These are phyloP conservation scores for Gonocerus acuteangulatus DNA, from an alignment of 2,888 invertebrate genomes.

Conservation along the genomic window DNA sequence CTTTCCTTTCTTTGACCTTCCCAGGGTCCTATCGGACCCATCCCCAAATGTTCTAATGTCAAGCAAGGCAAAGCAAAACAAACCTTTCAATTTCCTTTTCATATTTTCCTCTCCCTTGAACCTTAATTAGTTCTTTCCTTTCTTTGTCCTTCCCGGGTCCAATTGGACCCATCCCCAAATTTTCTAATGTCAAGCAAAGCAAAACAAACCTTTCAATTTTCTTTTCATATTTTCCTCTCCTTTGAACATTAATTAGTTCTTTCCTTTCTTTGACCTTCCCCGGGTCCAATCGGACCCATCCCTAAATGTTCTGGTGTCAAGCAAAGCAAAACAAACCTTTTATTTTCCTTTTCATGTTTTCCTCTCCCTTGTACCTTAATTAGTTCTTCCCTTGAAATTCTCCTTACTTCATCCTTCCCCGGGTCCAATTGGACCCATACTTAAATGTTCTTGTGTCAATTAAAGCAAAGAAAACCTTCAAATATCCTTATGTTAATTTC, in stretches of 20 bases:
- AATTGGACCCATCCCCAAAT: neutral
- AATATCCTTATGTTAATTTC: too few relatives aligned
- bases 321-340: neutral
- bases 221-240: neutral
- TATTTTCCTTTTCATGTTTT: neutral
- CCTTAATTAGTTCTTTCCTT: neutral
- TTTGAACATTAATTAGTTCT: too few relatives aligned
- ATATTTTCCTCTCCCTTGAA: neutral
- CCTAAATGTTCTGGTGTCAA: neutral
- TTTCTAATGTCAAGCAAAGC: neutral
- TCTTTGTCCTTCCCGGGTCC: neutral
- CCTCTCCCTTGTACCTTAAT: neutral
- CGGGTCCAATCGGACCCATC: neutral
- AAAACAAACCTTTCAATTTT: neutral
- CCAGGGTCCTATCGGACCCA: neutral
- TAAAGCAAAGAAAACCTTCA: too few relatives aligned
- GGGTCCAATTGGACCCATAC: neutral
- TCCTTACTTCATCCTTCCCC: neutral
- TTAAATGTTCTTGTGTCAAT: conserved; percentile 2
- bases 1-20: conserved; percentile 2
- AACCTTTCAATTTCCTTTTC: neutral
- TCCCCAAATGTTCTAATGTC: conserved; percentile 6
- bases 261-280: too few relatives aligned
- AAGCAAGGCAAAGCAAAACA: conserved; percentile 3
- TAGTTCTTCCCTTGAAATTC: neutral